Evolutionary conservation across 2,113 vertebrate genomes (phyloP).

Genomic region (Herpetotheres cachinnans): DNA sequence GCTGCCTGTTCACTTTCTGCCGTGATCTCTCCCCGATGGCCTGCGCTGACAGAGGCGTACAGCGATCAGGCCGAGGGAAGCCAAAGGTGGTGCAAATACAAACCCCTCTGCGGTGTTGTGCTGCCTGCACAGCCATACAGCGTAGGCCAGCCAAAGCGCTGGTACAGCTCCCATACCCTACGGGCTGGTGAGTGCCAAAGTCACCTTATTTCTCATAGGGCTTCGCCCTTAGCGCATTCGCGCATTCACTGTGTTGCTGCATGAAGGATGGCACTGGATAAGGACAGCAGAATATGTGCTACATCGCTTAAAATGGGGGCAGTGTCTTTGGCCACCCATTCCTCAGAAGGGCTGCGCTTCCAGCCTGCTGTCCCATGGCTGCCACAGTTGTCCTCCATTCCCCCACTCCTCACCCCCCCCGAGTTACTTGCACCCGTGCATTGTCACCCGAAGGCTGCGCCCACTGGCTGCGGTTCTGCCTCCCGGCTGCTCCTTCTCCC

Average conservation of each 20-base stretch:
- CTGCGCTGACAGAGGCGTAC: background rate
- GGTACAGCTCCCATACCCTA: background rate
- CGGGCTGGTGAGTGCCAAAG: background rate
- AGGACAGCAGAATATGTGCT: background rate
- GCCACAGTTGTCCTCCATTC: background rate
- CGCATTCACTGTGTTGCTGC: background rate
- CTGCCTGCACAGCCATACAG: background rate
- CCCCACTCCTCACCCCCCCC: background rate
- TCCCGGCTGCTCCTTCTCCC: background rate
- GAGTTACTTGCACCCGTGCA: background rate
- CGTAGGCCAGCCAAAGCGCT: accelerated
- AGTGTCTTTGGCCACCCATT: background rate
- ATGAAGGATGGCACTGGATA: background rate
- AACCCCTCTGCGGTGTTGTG: background rate
- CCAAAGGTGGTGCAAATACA: background rate
- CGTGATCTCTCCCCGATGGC: background rate
- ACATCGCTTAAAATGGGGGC: accelerated
- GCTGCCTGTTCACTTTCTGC: background rate
- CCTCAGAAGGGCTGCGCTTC: background rate
- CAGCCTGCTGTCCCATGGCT: background rate
- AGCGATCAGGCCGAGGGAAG: background rate
- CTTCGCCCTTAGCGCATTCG: background rate
- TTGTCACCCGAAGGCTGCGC: background rate
- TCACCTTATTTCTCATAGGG: background rate
- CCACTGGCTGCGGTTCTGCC: accelerated